Percentiles rank a stretch among this genome's conserved stretches.
Conservation (phyloP, 2,888 invertebrate genomes). For the Lithophane leautieri region DNA sequence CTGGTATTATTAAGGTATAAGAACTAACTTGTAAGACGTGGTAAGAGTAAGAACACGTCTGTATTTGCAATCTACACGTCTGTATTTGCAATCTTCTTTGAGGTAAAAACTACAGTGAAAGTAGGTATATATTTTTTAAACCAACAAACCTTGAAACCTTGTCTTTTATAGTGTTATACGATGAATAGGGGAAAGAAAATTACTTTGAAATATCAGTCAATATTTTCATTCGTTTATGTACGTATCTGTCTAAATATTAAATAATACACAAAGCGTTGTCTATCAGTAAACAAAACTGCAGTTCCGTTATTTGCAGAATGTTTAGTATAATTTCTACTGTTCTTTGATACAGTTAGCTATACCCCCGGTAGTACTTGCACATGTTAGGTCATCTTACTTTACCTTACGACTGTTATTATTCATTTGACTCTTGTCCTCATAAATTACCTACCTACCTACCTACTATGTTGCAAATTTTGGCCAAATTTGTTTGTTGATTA, state of each 20-base stretch:
- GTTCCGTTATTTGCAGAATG: constrained; percentile 22
- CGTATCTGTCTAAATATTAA: constrained; percentile 28
- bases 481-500: background rate
- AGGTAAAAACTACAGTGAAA: background rate
- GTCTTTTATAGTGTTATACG: background rate
- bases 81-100: background rate
- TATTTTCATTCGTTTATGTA: constrained; percentile 23
- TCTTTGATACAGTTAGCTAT: background rate
- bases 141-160: background rate
- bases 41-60: too few species aligned
- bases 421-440: background rate
- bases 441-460: too few species aligned
- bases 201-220: constrained; percentile 19
- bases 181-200: background rate
- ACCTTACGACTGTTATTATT: background rate
- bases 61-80: too few species aligned
- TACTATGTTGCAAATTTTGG: background rate
- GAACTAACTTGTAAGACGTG: too few species aligned
- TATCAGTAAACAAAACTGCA: constrained; percentile 30
- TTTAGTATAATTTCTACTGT: constrained; percentile 10
- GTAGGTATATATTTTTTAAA: background rate
- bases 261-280: constrained; percentile 1
- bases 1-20: background rate
- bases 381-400: background rate
- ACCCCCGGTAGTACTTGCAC: constrained; percentile 4